Percentiles rank a stretch among this genome's conserved stretches.
Conservation (phyloP, 1,140 invertebrate genomes). For the Diploscapter pachys region DNA sequence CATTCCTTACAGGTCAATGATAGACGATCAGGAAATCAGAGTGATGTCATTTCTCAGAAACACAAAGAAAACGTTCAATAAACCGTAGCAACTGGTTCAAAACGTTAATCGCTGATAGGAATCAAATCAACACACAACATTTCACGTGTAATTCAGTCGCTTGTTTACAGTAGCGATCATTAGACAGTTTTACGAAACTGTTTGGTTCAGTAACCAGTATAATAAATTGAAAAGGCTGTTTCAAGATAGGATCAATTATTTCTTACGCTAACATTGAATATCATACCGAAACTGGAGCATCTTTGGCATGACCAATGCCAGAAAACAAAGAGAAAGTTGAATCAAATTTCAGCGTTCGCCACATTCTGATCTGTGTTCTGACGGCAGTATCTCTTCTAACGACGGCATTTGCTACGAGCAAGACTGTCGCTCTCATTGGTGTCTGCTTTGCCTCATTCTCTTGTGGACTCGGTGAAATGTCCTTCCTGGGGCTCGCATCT, state of each 20-base stretch:
- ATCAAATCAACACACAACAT: background rate
- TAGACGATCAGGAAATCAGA: background rate
- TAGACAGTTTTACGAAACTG: background rate
- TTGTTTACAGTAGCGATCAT: background rate
- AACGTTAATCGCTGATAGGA: background rate
- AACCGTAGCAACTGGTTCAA: background rate
- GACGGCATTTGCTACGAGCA: constrained; percentile 67
- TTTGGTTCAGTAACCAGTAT: too few relatives aligned
- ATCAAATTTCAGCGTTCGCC: constrained; percentile 64
- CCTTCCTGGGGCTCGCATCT: constrained; percentile 68
- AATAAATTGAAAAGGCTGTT: background rate
- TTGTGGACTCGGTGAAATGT: constrained; percentile 77
- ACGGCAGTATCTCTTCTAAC: constrained; percentile 68
- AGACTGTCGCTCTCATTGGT: constrained; percentile 67
- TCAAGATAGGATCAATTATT: background rate
- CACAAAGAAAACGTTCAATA: too few relatives aligned
- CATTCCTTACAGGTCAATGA: constrained; percentile 37
- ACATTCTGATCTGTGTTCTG: constrained; percentile 66
- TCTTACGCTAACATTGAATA: background rate
- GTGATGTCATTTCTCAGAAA: too few relatives aligned
- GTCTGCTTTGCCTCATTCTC: constrained; percentile 73
- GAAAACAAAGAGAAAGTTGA: background rate
- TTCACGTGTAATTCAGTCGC: background rate
- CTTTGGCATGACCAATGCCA: too few relatives aligned
- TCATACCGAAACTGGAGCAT: background rate